Base-by-base conservation (phyloP, 1,140 invertebrate genomes). In the Arctopsyche grandis region DNA sequence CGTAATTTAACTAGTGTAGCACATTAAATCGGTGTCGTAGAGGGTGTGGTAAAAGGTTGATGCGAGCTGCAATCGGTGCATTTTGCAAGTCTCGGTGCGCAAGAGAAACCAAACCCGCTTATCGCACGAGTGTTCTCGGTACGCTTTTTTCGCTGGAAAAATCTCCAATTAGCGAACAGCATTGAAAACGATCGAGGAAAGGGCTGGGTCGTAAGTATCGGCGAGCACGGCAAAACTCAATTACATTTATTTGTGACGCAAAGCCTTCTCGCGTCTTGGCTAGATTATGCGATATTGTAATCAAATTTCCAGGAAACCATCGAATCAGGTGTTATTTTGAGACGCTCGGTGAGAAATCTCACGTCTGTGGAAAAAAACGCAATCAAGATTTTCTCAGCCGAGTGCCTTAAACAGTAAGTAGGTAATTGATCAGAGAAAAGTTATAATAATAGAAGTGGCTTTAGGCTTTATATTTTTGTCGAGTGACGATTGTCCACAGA, bases 1-100 rank as follows among this genome's bases (percentile, higher is more conserved):
- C n/a, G n/a, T n/a, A n/a, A n/a, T n/a, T n/a, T n/a, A n/a, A 66
- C 63, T 26, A 66, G 63, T 21, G 26, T 22, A 66, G 26, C 63
- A 66, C n/a, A 66, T 66, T 66, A 66, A 22, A 26, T 12, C 1
- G 56, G 63, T 66, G 63, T 26, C 63, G 24, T 9, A 12, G 9
- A 29, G 24, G 63, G 9, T 0, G 22, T 29, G 63, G 10, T 66
- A 22, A 66, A 60, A 38, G n/a, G n/a, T n/a, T 24, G 21, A 16
- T 19, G 52, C 5, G 24, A 63, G 19, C 9, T n/a, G n/a, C n/a
- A n/a, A 12, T 46, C 29, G 29, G 29, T 60, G 56, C 56, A 60
- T 29, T 66, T 22, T 24, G 58, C 9, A 66, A 26, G 14, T 9
- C 12, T 52, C 16, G 16, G 48, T 1, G 48, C 10, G 48, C 48